Evolutionary conservation across 2,797 vertebrate genomes (phyloP), one percentile per base, ranked within the genome.

Genomic region (Dromococcyx pavoninus): DNA sequence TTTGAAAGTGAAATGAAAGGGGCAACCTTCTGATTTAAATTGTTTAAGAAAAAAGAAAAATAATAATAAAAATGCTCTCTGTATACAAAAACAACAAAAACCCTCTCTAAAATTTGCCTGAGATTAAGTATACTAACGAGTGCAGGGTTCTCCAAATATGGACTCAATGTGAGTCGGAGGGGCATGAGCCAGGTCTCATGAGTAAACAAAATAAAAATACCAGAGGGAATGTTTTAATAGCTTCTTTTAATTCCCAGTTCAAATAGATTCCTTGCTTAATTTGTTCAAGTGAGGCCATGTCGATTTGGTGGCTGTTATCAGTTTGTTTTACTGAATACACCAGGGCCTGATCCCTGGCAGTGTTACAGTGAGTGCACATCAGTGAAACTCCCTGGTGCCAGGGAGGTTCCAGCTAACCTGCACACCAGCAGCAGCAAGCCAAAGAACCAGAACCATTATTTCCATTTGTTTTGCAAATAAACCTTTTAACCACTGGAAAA

Each of bases 141-240:
- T 81, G 88, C 80, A 83, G 94, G 96, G 61, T 95, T 97, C 90
- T 96, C 97, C 97, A 98, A 97, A 98, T 97, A 98, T 94, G 97
- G 97, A 91, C 93, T 93, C 60, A 8, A 48, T 84, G 84, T 13
- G 3, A 94, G 90, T 86, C 17, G 43, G 66, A 97, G 94, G 81
- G 93, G 66, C 58, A 75, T 83, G 80, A 96, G 97, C 94, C 96
- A 96, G 89, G 78, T 96, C 97, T 96, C 95, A 92, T 77, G 96
- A 97, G 96, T 95, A 97, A 97, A 97, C 86, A 97, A 96, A 97
- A 96, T 94, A 94, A 95, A 96, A 96, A 95, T 96, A 95, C 93
- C 95, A 94, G 73, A 92, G 87, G 85, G 91, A 96, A 97, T 96
- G 94, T 97, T 97, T 97, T 96, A 97, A 96, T 96, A 96, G 78